Evolutionary conservation across 2,888 invertebrate species (phyloP), one percentile per base, ranked within the genome.

Genomic region (Tachina grossa): DNA sequence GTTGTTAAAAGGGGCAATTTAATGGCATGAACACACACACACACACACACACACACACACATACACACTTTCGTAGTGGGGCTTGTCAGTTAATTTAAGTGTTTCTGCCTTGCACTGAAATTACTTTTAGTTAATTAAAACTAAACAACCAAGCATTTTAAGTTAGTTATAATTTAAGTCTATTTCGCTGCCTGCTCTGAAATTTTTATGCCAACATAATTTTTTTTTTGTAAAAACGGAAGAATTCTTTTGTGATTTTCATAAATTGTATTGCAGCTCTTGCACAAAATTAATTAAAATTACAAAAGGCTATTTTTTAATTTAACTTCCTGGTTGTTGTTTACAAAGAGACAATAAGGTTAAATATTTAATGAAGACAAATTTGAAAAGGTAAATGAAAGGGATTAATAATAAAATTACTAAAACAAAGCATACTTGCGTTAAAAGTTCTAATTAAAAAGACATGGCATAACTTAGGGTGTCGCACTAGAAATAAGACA

Each of bases 91-190:
- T 65, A 66, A 76, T 65, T 65, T 45, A 47, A 65, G 53, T 76
- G 76, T 47, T 31, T 51, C 10, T 65, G 47, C 43, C 53, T 55
- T 22, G 31, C 5, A n/a, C 45, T 47, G 31, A 8, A 63, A 55
- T 65, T 53, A 47, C 41, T 55, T 47, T 47, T 55, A 76, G 43
- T 76, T 76, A 76, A 76, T 65, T 76, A 76, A 65, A 55, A 45
- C 16, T 47, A 65, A 43, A 51, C 9, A 41, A 53, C 6, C 8
- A 39, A 39, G 6, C 8, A 53, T 49, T n/a, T 69, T 16, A 14
- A 41, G 14, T 9, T 9, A 9, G 13, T 41, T 31, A 19, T 53
- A 53, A 6, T 69, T 41, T 69, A 13, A 55, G 53, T 16, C 53
- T 51, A 11, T 39, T n/a, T 51, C 16, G 1, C 63, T 22, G 22